Evolutionary conservation across 2,888 invertebrate genomes (phyloP), one percentile per base, ranked within the genome.

Genomic region (Acrocyrtus sp.): DNA sequence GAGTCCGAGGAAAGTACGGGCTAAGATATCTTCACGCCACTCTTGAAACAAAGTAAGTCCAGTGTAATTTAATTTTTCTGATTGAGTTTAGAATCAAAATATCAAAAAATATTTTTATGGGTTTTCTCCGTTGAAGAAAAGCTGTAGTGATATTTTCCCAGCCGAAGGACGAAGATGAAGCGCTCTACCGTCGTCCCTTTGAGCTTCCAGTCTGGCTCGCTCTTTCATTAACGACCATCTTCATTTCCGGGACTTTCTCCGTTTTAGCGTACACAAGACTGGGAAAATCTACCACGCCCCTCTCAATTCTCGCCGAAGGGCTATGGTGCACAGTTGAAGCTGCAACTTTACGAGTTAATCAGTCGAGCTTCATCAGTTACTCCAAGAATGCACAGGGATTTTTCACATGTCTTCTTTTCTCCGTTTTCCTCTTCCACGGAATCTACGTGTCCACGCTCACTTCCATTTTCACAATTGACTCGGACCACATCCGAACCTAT

Each of bases 11-110:
- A 24, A 50, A 2, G 2, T 47, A 47, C 47, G 68, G 68, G 12
- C 19, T 68, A 12, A 15, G 61, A 6, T 68, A 61, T 47, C 39
- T 68, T 8, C 60, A 60, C 21, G n/a, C 68, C 12, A 3, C 22
- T 3, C 4, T 58, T 19, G 43, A 51, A 1, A 10, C 1, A 27
- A 51, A 19, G 67, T 58, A 47, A 57, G 26, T 34, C 34, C 6
- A 34, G n/a, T n/a, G n/a, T n/a, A n/a, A n/a, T n/a, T n/a, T n/a
- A n/a, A n/a, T n/a, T n/a, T n/a, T n/a, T n/a, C n/a, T n/a, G n/a
- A n/a, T n/a, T n/a, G n/a, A n/a, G n/a, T n/a, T n/a, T n/a, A n/a
- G n/a, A 8, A 34, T 45, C 34, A 27, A n/a, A 15, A 21, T 22
- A 41, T 27, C 17, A 27, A 41, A 48, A n/a, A 19, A 26, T 19